A percentile compares a stretch with the other conserved stretches of the same genome.
Conservation (phyloP, 2,113 vertebrate genomes). For the Zosterops pallidus region DNA sequence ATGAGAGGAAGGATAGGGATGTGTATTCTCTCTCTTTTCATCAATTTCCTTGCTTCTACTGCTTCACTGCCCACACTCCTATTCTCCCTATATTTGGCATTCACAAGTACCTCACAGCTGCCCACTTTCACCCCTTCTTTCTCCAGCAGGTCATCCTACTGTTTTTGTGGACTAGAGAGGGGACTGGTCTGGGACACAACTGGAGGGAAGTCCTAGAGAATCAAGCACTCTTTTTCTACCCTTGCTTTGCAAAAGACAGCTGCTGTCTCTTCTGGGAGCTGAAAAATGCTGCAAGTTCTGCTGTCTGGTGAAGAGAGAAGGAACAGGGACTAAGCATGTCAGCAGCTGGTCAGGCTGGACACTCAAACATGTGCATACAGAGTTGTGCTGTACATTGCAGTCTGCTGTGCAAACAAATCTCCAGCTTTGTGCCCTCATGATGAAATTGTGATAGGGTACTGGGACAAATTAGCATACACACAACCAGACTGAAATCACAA, state of each 20-base stretch:
- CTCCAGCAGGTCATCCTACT: neutral
- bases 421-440: neutral
- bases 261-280: neutral
- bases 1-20: neutral
- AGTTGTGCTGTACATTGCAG: rapidly evolving
- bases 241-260: neutral
- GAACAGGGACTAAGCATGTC: neutral
- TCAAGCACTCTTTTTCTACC: rapidly evolving
- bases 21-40: neutral
- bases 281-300: neutral
- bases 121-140: neutral
- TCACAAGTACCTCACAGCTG: neutral
- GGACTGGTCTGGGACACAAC: rapidly evolving
- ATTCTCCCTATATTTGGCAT: neutral
- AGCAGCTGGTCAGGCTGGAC: neutral
- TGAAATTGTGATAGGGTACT: neutral
- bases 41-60: neutral
- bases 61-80: rapidly evolving
- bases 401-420: neutral
- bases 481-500: rapidly evolving
- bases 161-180: neutral
- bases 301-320: neutral
- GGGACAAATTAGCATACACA: neutral
- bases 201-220: neutral
- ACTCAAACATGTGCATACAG: rapidly evolving